Conservation (phyloP, 2,797 vertebrate genomes). For the Diglossa cyanea region DNA sequence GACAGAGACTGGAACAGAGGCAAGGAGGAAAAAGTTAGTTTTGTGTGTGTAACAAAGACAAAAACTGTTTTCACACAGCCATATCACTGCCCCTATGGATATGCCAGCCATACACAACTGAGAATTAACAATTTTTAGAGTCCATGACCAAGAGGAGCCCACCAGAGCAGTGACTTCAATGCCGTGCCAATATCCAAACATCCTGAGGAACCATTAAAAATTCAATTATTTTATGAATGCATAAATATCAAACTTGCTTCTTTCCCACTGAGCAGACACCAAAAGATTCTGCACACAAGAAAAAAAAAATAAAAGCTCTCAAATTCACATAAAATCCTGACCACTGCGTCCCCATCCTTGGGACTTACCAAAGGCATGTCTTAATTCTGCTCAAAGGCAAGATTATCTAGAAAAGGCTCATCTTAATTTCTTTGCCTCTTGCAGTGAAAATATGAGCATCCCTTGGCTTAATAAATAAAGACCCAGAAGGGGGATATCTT, state of each 20-base stretch:
- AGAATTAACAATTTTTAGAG: background rate
- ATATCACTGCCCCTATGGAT: background rate
- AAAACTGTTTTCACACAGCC: background rate
- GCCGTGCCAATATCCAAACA: background rate
- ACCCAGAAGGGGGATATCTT: background rate
- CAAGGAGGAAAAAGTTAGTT: conserved; percentile 23
- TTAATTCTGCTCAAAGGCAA: background rate
- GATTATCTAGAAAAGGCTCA: background rate
- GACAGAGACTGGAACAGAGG: conserved; percentile 88
- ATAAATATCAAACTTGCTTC: background rate
- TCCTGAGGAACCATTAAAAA: background rate
- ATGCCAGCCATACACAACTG: background rate
- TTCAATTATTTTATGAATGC: background rate
- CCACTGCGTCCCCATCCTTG: background rate
- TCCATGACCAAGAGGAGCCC: background rate
- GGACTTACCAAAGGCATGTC: background rate
- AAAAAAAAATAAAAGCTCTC: background rate
- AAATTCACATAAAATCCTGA: background rate
- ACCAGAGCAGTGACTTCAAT: background rate
- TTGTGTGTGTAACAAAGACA: background rate
- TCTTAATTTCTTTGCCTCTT: background rate
- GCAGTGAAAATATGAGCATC: background rate
- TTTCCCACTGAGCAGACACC: background rate
- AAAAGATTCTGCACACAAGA: background rate
- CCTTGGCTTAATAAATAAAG: background rate